Conservation (phyloP, 1,140 invertebrate species). For the Drosophila oshimai region DNA sequence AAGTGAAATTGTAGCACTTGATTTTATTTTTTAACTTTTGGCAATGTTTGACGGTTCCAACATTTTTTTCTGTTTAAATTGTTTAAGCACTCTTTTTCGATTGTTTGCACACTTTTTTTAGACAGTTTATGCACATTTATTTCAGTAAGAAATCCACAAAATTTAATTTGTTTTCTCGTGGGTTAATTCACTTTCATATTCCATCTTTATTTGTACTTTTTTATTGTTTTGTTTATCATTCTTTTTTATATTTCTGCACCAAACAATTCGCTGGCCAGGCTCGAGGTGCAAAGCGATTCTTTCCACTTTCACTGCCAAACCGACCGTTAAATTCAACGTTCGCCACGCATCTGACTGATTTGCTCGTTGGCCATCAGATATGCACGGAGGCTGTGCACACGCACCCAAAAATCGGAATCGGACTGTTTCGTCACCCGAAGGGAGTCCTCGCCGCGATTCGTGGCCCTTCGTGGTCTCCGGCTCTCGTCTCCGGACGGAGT, state of each 20-base stretch:
- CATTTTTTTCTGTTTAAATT: neutral
- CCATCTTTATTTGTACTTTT: neutral
- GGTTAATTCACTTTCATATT: constrained; percentile 7
- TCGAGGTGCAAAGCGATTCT: constrained; percentile 7
- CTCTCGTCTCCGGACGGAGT: constrained; percentile 6
- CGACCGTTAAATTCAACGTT: constrained; percentile 82
- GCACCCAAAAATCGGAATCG: constrained; percentile 37
- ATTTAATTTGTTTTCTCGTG: neutral
- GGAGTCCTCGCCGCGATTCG: constrained; percentile 23
- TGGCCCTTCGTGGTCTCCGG: neutral
- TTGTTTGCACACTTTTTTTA: too few species aligned
- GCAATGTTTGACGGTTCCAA: neutral
- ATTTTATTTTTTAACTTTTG: constrained; percentile 18
- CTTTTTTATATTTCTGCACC: constrained; percentile 28
- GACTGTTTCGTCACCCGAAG: constrained; percentile 23
- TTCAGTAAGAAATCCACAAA: neutral
- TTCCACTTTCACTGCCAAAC: constrained; percentile 74
- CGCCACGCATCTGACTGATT: constrained; percentile 80
- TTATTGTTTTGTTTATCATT: constrained; percentile 5
- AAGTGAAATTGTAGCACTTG: constrained; percentile 2
- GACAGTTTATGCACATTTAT: neutral
- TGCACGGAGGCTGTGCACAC: constrained; percentile 64
- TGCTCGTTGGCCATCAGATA: constrained; percentile 59
- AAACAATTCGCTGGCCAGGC: constrained; percentile 5
- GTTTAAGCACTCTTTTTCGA: too few species aligned